Evolutionary conservation across 2,797 vertebrate species (phyloP), one percentile per base, ranked within the genome.

Genomic region (Oceanodroma leucorhoa): DNA sequence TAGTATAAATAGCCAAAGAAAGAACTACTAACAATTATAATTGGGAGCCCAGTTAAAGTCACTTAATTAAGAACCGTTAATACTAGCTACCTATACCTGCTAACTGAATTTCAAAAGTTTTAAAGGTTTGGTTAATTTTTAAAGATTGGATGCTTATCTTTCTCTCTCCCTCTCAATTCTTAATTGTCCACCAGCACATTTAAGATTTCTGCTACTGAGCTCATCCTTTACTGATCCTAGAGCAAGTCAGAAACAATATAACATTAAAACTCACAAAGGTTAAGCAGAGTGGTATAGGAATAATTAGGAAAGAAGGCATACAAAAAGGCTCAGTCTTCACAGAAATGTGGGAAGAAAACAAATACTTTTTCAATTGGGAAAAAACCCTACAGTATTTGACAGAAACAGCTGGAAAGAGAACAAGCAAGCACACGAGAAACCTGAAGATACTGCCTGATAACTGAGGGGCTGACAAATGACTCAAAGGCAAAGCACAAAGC

Each of bases 1-100:
- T 58, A 80, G 80, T 75, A 96, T 79, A 96, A 96, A 97, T 32
- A 97, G 83, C 9, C 76, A 96, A 97, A 93, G 58, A 96, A 97
- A 96, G 78, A 93, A 95, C 30, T 87, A 87, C 34, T 54, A 95
- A 81, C 48, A 50, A 55, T 58, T 87, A 73, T 81, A 89, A 64
- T 9, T 84, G 65, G 69, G 46, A 94, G 38, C 45, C 78, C 7
- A 46, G 40, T 26, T 86, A 91, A 93, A 60, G 19, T 92, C 60
- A 84, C 6, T 13, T 54, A 75, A 87, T 90, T 38, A 46, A 81
- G 40, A 76, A 69, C 24, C 22, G 22, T 73, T 79, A 71, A 69
- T 65, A 84, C 4, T 40, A 80, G 50, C 8, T 87, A 67, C 14
- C 19, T 64, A 13, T 30, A 38, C 26, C 50, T 48, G n/a, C 20